Base-by-base conservation (phyloP, 30 jellyfish, hydroid and myxozoan genomes). In the Rhopilema esculentum region DNA sequence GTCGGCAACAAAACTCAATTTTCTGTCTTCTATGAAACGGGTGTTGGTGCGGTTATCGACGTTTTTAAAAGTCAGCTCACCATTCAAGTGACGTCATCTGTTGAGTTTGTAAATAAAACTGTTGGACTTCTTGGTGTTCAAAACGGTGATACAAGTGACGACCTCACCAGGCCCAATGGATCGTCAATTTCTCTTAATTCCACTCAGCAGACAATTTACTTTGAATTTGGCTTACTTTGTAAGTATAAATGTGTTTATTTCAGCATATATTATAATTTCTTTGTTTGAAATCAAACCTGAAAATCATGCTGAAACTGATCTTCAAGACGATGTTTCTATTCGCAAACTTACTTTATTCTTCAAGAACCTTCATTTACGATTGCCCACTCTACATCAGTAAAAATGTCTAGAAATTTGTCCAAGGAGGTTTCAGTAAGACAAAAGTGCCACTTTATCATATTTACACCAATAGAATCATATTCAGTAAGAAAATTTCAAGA, bases 211-310 rank as follows among this genome's bases (percentile, higher is more conserved):
- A 31, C 67, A 16, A 64, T 80, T 17, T 80, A 80, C 70, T 63
- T 64, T 30, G 49, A 80, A n/a, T 80, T 80, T 30, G 91, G 91
- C 4, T 4, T 64, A 40, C 67, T 23, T 16, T 80, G 91, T 80
- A 80, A 80, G 91, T 80, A n/a, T 16, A 1, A 22, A 2, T 27
- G 24, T 27, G 22, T 70, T 70, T 26, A 12, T 26, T 19, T 67
- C 12, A 26, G 15, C 26, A 9, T 67, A 12, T 19, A 9, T 19
- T 12, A 26, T 21, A 9, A 9, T 67, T 26, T 67, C 77, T 9
- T 67, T 19, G 12, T 16, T 21, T 21, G 26, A 12, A 67, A 16
- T 26, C 77, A 67, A 21, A 67, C 26, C 22, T 12, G 22, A 21
- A 21, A 12, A 67, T 26, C 22, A 22, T 26, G 17, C 26, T 67